These are phyloP conservation scores for Mus spicilegus DNA, from an alignment of 2,113 vertebrate species.

Conservation along the genomic window DNA sequence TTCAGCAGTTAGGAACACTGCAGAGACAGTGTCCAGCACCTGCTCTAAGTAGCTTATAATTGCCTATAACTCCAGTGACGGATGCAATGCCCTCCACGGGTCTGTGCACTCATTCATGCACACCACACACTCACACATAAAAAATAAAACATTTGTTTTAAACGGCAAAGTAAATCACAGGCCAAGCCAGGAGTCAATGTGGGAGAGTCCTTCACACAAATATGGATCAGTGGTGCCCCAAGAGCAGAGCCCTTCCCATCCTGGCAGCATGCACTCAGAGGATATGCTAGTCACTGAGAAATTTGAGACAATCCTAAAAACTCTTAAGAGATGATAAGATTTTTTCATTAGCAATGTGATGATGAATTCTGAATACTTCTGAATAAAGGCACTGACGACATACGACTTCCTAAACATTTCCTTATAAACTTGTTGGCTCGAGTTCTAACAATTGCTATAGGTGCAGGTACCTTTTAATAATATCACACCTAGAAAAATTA, in stretches of 20 bases:
- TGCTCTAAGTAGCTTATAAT: too few species aligned
- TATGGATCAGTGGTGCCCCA: neutral
- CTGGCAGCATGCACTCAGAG: neutral
- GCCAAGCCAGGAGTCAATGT: neutral
- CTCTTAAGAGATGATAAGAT: neutral
- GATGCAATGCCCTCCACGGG: neutral
- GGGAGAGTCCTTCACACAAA: neutral
- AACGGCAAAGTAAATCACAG: neutral
- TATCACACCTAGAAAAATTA: neutral
- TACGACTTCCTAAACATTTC: neutral
- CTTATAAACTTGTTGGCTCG: neutral
- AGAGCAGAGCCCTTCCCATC: too few species aligned
- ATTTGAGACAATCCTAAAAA: neutral
- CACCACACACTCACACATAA: too few species aligned
- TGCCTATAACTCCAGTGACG: neutral
- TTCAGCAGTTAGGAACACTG: neutral
- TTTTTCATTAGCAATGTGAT: neutral
- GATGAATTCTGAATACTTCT: neutral
- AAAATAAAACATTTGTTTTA: neutral
- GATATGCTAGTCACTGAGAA: neutral
- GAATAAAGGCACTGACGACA: neutral
- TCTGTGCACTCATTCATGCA: neutral
- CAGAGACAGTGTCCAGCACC: neutral
- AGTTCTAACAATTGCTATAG: neutral
- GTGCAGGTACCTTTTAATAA: neutral